Percentiles rank a stretch among this genome's conserved stretches.
Conservation (phyloP, 2,888 invertebrate genomes). For the Acanthosoma haemorrhoidale region DNA sequence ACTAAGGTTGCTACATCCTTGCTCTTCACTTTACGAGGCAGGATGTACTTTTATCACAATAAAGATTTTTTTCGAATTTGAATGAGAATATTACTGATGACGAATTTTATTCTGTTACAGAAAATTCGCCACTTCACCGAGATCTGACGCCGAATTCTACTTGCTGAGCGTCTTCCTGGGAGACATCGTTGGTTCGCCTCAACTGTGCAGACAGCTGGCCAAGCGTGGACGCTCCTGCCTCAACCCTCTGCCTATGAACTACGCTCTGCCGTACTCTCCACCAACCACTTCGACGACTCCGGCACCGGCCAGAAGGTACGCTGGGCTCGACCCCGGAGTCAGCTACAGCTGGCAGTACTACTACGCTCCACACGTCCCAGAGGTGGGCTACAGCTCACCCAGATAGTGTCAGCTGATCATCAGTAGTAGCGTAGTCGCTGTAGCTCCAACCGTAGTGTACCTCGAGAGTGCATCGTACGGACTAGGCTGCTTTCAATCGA, state of each 20-base stretch:
- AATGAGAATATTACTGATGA: too few species aligned
- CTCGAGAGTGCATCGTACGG: not conserved
- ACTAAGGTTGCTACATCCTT: too few species aligned
- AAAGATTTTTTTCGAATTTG: too few species aligned
- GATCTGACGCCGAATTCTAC: slow-evolving; percentile 71
- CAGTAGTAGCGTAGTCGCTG: not conserved
- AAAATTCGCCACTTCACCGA: slow-evolving; percentile 70
- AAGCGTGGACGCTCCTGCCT: slow-evolving; percentile 59
- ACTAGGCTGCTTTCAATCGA: not conserved
- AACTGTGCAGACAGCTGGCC: slow-evolving; percentile 71
- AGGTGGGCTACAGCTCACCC: not conserved
- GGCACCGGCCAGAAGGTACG: not conserved
- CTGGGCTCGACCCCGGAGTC: too few species aligned
- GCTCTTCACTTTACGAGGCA: too few species aligned
- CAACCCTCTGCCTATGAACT: not conserved
- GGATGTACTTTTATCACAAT: too few species aligned
- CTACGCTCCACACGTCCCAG: not conserved
- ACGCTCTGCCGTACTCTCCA: not conserved
- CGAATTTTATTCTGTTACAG: too few species aligned
- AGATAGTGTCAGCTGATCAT: not conserved
- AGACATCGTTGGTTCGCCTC: slow-evolving; percentile 74
- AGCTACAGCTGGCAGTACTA: not conserved
- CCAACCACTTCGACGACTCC: not conserved
- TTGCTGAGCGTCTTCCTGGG: slow-evolving; percentile 79
- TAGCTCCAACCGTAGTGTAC: not conserved